Percentiles rank a stretch among this genome's conserved stretches.
Evolutionary conservation across 1,140 invertebrate genomes (phyloP).

Genomic region (Apocrypta bakeri): DNA sequence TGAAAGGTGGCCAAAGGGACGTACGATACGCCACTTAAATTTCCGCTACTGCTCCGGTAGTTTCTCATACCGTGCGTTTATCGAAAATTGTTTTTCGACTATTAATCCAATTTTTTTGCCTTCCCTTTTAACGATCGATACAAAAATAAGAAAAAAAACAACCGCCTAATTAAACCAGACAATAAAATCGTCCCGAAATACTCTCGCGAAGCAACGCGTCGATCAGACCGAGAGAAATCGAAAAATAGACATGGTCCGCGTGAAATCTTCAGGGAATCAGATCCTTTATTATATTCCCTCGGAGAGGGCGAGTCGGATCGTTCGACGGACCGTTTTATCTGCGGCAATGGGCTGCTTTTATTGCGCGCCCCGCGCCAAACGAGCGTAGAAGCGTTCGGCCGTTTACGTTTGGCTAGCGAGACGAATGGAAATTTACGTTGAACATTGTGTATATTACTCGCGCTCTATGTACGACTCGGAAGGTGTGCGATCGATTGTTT

Average conservation of each 20-base stretch:
- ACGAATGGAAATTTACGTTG: conserved; percentile 12
- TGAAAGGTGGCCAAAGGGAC: not conserved
- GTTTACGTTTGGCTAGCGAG: conserved; percentile 1
- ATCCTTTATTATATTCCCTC: conserved; percentile 6
- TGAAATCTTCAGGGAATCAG: not conserved
- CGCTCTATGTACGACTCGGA: no score
- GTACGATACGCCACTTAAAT: conserved; percentile 55
- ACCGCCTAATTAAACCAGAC: no score
- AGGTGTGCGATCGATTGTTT: not conserved
- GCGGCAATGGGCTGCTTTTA: conserved; percentile 6
- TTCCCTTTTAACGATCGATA: no score
- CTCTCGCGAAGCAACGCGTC: no score
- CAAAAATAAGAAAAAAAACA: no score
- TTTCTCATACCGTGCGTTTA: not conserved
- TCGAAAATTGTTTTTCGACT: not conserved
- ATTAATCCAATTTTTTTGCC: not conserved
- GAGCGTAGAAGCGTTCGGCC: conserved; percentile 3
- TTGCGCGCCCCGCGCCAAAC: not conserved
- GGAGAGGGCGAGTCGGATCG: not conserved
- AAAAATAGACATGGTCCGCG: not conserved
- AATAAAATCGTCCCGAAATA: no score
- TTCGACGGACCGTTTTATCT: conserved; percentile 10
- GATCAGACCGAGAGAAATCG: not conserved
- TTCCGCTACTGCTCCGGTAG: conserved; percentile 52
- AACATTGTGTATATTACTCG: not conserved